A percentile compares a stretch with the other conserved stretches of the same genome.
Conservation (phyloP, 2,888 invertebrate species). For the Thumatha senex region DNA sequence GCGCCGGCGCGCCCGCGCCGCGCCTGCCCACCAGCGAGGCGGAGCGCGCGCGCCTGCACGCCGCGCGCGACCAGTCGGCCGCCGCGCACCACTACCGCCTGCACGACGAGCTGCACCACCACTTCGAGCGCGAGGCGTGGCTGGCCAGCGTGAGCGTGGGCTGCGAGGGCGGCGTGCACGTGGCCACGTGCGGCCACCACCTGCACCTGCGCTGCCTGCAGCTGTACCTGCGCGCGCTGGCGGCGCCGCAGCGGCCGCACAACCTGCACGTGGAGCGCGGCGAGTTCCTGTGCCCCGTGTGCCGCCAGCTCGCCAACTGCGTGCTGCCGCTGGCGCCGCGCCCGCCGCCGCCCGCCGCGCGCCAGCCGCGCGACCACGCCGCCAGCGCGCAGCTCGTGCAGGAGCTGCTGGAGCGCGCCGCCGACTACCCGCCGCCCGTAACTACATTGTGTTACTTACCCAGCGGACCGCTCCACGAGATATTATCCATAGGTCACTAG, state of each 20-base stretch:
- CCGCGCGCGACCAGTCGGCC: conserved; percentile 83
- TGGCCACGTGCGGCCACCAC: conserved; percentile 98
- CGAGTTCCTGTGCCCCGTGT: conserved; percentile 97
- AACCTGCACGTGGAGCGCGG: conserved; percentile 87
- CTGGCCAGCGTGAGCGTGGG: conserved; percentile 89
- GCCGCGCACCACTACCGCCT: conserved; percentile 90
- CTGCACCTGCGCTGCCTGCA: conserved; percentile 97
- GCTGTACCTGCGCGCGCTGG: conserved; percentile 93
- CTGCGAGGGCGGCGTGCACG: conserved; percentile 96
- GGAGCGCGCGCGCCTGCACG: conserved; percentile 78
- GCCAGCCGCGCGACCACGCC: conserved; percentile 58
- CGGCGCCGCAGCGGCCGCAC: conserved; percentile 89
- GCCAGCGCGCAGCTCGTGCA: conserved; percentile 59
- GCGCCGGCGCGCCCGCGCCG: conserved; percentile 64
- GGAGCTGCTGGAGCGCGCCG: conserved; percentile 84
- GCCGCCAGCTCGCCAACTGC: conserved; percentile 90
- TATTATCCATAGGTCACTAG: too few relatives aligned
- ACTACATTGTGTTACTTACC: conserved; percentile 50
- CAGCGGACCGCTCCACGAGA: too few relatives aligned
- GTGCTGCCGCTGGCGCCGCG: conserved; percentile 90
- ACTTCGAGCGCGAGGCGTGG: conserved; percentile 91
- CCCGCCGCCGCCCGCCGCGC: conserved; percentile 78
- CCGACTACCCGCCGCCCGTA: conserved; percentile 86
- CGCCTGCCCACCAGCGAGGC: conserved; percentile 73
- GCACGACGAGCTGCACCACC: conserved; percentile 88